phyloP scores from a whole-genome alignment of 92 coral and sea anemone genomes.

The Bergia puertoricense region DNA sequence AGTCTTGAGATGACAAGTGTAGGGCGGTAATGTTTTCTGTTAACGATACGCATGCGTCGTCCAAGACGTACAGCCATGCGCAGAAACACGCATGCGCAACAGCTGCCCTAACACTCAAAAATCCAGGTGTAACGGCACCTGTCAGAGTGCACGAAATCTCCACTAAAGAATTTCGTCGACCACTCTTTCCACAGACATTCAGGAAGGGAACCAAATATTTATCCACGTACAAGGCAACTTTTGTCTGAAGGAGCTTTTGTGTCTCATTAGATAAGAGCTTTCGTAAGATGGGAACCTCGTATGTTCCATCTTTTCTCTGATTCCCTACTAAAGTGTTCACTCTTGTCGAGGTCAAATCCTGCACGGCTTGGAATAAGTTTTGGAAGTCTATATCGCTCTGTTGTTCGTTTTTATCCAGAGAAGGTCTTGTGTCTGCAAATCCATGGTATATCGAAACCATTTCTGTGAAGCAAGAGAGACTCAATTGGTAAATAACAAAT shows the following conservation, averaged over 20 bases:
- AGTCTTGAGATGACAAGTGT: neutral
- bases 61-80: neutral
- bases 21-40: neutral
- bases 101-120: neutral
- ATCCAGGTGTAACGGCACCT: conserved; percentile 9
- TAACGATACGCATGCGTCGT: conserved; percentile 2
- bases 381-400: neutral
- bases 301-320: conserved; percentile 15
- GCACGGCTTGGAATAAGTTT: neutral
- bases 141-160: conserved; percentile 6
- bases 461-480: neutral
- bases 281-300: conserved; percentile 11
- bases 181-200: neutral
- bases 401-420: neutral
- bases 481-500: too few species aligned
- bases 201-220: conserved; percentile 5
- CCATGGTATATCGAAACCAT: neutral
- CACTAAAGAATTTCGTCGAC: neutral
- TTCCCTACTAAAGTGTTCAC: neutral
- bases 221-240: conserved; percentile 9
- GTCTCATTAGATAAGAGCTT: neutral
- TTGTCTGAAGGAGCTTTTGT: neutral
- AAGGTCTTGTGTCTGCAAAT: neutral
- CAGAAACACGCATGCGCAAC: neutral
- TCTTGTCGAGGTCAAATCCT: neutral